Evolutionary conservation across 1,140 invertebrate species (phyloP), one percentile per base, ranked within the genome.

Genomic region (Drosophila albomicans): DNA sequence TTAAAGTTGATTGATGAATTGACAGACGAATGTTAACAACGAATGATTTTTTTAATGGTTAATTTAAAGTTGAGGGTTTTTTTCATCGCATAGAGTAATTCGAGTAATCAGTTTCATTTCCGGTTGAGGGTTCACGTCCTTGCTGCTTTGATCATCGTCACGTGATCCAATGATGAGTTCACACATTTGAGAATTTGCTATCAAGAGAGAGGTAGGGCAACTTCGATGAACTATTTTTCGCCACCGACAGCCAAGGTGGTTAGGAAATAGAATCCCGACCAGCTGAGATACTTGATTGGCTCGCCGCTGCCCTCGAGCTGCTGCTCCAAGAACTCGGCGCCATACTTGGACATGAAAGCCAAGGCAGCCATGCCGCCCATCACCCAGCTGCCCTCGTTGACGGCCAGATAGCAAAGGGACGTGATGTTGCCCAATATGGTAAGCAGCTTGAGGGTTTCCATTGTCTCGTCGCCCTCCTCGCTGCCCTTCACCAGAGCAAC

Each of bases 381-480:
- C 0, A 43, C 6, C 57, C 43, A 61, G 76, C 77, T 89, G 46
- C 51, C 63, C 51, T 92, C 91, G 48, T 92, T 92, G 41, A 92
- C 68, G 1, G 91, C 66, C 46, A 91, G 54, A 11, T 71, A 92
- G 7, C 67, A n/a, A 7, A 92, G 49, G 0, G 91, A 89, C 0
- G 91, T 82, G 2, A 92, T 73, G 32, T 91, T 92, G 8, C 91
- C 91, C 74, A 92, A 41, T 0, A 92, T 28, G 32, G 91, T 86
- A 5, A 92, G 30, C 3, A 77, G 64, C 56, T 87, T 91, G 2
- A 92, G 43, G 0, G 85, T 90, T 0, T 72, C 38, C 3, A 41
- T 3, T 1, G 69, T 32, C 0, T 78, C 78, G 0, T 48, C 41
- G 15, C 43, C 46, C 0, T 70, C 57, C 0, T 6, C 16, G 4